Conservation (phyloP, 2,797 vertebrate species). For the Falco cherrug region DNA sequence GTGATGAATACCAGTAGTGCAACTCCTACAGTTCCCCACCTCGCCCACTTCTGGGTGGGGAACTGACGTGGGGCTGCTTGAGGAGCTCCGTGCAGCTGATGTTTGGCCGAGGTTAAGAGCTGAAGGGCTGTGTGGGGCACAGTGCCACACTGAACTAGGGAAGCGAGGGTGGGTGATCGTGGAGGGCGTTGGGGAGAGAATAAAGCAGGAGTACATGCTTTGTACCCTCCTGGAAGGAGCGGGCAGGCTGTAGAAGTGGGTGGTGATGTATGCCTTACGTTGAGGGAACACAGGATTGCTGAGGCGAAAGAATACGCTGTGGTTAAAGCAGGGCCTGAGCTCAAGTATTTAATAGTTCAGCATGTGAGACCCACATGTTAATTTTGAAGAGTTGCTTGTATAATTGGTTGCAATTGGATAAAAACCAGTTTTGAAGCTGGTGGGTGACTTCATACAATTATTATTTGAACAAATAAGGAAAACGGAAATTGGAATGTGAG, state of each 20-base stretch:
- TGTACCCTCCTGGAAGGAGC: background rate
- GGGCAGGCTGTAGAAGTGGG: background rate
- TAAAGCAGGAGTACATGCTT: background rate
- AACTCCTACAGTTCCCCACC: rapidly evolving
- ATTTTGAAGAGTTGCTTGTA: background rate
- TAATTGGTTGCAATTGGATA: background rate
- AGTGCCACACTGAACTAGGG: too few relatives aligned
- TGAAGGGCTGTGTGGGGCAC: too few relatives aligned
- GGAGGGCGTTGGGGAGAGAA: background rate
- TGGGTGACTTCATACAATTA: too few relatives aligned
- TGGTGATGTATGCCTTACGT: rapidly evolving
- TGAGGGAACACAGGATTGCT: background rate
- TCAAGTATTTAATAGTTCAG: background rate
- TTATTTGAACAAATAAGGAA: background rate
- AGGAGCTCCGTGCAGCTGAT: background rate
- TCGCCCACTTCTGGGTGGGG: too few relatives aligned
- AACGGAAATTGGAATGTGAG: background rate
- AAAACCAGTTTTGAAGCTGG: background rate
- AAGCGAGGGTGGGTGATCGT: too few relatives aligned
- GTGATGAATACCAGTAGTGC: background rate
- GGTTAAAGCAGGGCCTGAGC: background rate
- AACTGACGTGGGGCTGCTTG: background rate
- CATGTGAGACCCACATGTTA: background rate
- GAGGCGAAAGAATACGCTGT: rapidly evolving
- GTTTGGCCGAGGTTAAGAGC: too few relatives aligned